Conservation (phyloP, 2,113 vertebrate genomes). For the Trematocara marginatum region DNA sequence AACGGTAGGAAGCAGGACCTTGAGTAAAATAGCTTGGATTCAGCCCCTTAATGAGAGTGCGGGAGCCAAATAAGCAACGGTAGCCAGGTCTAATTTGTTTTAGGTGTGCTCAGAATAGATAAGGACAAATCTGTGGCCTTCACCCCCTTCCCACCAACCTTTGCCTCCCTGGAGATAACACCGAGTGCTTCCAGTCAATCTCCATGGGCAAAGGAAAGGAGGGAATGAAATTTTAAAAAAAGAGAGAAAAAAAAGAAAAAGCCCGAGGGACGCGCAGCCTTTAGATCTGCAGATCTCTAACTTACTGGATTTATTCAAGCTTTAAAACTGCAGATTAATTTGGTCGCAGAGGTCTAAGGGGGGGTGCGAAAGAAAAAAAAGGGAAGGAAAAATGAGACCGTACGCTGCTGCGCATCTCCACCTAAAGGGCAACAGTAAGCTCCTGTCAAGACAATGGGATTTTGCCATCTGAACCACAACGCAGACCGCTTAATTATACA, state of each 20-base stretch:
- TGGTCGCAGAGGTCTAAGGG: constrained; percentile 49
- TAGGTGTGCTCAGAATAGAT: constrained; percentile 80
- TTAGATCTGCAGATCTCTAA: constrained; percentile 71
- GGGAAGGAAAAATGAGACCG: constrained; percentile 21
- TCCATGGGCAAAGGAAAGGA: constrained; percentile 55
- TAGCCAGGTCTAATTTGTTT: constrained; percentile 78
- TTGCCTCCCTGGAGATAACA: constrained; percentile 76
- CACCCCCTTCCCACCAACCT: constrained; percentile 62
- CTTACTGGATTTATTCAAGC: constrained; percentile 75
- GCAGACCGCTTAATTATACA: constrained; percentile 72
- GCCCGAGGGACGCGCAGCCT: constrained; percentile 64
- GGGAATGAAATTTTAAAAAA: not conserved
- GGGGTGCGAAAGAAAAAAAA: constrained; percentile 10
- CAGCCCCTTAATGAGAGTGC: constrained; percentile 69
- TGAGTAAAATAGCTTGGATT: constrained; percentile 67
- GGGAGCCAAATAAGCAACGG: constrained; percentile 62
- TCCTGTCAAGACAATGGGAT: constrained; percentile 76
- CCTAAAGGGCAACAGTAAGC: constrained; percentile 76
- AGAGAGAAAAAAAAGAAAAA: not conserved
- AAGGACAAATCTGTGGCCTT: constrained; percentile 75
- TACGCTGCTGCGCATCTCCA: constrained; percentile 34
- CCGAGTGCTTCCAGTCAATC: constrained; percentile 71
- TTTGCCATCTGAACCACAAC: constrained; percentile 62
- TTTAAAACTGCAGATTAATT: constrained; percentile 77
- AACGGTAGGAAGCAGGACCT: constrained; percentile 65